These are phyloP conservation scores for Priapulus caudatus DNA, from an alignment of 2,888 invertebrate genomes.

Conservation along the genomic window DNA sequence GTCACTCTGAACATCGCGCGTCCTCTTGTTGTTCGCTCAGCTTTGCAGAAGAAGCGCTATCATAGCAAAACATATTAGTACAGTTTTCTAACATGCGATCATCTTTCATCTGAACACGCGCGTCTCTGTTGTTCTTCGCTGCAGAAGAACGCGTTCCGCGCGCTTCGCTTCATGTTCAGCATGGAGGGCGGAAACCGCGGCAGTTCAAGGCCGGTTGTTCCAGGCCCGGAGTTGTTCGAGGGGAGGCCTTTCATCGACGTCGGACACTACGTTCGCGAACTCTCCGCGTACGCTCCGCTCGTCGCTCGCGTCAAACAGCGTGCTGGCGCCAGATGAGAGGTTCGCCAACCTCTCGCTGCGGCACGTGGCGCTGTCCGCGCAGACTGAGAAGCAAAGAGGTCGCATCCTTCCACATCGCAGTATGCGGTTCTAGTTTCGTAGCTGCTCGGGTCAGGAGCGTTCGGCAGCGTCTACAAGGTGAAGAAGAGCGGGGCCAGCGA, in stretches of 20 bases:
- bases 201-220: constrained; percentile 38
- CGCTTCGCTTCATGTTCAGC: constrained; percentile 40
- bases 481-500: constrained; percentile 28
- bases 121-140: too few relatives aligned
- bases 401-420: too few relatives aligned
- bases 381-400: constrained; percentile 27
- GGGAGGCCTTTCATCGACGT: constrained; percentile 39
- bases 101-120: too few relatives aligned
- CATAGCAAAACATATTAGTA: too few relatives aligned
- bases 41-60: too few relatives aligned
- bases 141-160: constrained; percentile 39
- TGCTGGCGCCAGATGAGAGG: background rate
- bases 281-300: constrained; percentile 33
- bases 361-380: constrained; percentile 29
- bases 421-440: constrained; percentile 31
- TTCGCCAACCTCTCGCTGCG: constrained; percentile 23
- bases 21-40: too few relatives aligned
- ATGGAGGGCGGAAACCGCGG: constrained; percentile 40
- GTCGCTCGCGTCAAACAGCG: constrained; percentile 23
- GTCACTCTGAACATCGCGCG: too few relatives aligned
- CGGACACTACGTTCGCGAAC: constrained; percentile 39
- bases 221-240: constrained; percentile 37
- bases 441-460: constrained; percentile 40
- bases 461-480: constrained; percentile 43
- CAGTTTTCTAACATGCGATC: too few relatives aligned